Evolutionary conservation across 2,113 vertebrate species (phyloP).

Genomic region (Dipodomys spectabilis): DNA sequence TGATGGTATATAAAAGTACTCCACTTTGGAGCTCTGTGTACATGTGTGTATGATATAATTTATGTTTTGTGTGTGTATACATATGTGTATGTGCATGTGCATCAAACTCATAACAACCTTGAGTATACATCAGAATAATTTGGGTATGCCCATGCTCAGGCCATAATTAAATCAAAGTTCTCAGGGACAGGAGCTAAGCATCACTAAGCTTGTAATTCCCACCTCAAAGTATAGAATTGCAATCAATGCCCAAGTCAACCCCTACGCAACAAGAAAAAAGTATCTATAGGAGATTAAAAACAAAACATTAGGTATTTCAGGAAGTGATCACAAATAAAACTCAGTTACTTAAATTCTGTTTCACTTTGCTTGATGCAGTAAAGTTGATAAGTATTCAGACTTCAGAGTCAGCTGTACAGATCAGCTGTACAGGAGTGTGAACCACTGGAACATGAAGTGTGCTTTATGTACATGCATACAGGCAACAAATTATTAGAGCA

Average conservation of each 20-base stretch:
- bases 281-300: neutral
- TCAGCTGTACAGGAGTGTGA: neutral
- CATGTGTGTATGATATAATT: too few relatives aligned
- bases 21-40: neutral
- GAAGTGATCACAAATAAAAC: neutral
- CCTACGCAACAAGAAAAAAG: neutral
- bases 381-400: neutral
- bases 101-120: neutral
- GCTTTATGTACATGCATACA: neutral
- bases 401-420: neutral
- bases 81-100: too few relatives aligned
- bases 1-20: neutral
- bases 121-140: neutral
- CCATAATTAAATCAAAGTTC: neutral
- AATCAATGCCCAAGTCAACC: neutral
- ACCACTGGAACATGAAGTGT: neutral
- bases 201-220: neutral
- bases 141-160: neutral
- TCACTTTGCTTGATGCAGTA: neutral
- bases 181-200: neutral
- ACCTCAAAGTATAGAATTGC: neutral
- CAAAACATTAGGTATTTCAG: constrained; percentile 25
- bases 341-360: constrained; percentile 10
- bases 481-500: neutral
- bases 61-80: too few relatives aligned